Conservation (phyloP, 1,140 invertebrate species). For the Dendrolimus kikuchii region DNA sequence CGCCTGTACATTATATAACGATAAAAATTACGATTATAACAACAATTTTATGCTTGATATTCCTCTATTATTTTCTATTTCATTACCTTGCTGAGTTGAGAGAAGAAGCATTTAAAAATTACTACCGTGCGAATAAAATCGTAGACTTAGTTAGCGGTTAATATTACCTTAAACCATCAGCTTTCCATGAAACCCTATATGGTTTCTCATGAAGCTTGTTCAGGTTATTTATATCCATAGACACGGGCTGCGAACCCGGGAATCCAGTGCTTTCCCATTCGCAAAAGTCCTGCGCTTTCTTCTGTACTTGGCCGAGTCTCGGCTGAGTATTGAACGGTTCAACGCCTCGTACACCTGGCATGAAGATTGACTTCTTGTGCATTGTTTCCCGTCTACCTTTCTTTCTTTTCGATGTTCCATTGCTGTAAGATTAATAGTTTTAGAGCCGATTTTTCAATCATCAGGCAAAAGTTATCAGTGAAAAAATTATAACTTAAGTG, state of each 20-base stretch:
- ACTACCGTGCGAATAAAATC: background rate
- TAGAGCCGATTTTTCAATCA: too few species aligned
- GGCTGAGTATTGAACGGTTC: conserved; percentile 74
- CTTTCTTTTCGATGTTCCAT: conserved; percentile 24
- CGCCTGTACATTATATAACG: too few species aligned
- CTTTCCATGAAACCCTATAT: conserved; percentile 99
- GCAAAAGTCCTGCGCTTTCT: conserved; percentile 86
- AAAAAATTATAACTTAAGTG: too few species aligned
- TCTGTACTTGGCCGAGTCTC: conserved; percentile 80
- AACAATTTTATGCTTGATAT: too few species aligned
- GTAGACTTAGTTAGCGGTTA: background rate
- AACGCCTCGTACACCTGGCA: conserved; percentile 87
- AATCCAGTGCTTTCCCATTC: conserved; percentile 87
- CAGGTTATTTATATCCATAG: conserved; percentile 93
- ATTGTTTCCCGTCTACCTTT: conserved; percentile 45
- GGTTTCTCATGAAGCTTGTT: conserved; percentile 82
- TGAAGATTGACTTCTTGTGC: conserved; percentile 81
- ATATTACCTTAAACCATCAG: conserved; percentile 91
- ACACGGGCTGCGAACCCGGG: conserved; percentile 97
- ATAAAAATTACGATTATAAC: too few species aligned
- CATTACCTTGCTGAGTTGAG: too few species aligned
- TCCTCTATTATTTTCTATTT: too few species aligned
- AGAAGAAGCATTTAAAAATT: too few species aligned
- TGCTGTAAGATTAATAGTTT: too few species aligned
- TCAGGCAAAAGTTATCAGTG: too few species aligned